These are phyloP conservation scores for Coracopsis vasa DNA, from an alignment of 2,113 vertebrate genomes.

Conservation along the genomic window DNA sequence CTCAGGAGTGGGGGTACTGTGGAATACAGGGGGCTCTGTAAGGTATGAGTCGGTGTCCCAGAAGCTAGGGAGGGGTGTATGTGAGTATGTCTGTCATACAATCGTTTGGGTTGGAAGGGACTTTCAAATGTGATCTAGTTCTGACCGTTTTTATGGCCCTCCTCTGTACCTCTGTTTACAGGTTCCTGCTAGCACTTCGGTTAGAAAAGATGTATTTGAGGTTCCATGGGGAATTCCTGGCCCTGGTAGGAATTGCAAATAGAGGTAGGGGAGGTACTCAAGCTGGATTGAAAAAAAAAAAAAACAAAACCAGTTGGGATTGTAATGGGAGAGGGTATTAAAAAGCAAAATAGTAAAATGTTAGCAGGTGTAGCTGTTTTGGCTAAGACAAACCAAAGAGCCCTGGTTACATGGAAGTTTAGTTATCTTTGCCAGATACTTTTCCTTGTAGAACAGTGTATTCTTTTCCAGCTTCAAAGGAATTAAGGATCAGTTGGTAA, in stretches of 20 bases:
- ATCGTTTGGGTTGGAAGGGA: background rate
- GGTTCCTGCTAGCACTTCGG: background rate
- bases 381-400: background rate
- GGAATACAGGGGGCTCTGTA: too few species aligned
- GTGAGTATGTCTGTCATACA: background rate
- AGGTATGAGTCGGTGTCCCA: background rate
- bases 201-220: background rate
- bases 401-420: background rate
- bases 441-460: background rate
- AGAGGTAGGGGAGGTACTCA: accelerated
- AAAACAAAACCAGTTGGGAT: background rate
- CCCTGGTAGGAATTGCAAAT: background rate
- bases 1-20: too few species aligned
- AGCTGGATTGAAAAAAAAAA: background rate
- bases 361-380: background rate
- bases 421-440: background rate
- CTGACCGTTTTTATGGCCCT: background rate
- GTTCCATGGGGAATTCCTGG: accelerated
- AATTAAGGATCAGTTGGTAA: background rate
- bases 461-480: background rate
- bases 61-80: background rate
- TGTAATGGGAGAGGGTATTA: background rate
- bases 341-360: background rate
- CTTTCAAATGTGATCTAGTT: background rate
- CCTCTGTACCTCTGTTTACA: background rate